A percentile compares a stretch with the other conserved stretches of the same genome.
phyloP scores from a whole-genome alignment of 2,888 invertebrate genomes.

The Oxycera nigricornis region DNA sequence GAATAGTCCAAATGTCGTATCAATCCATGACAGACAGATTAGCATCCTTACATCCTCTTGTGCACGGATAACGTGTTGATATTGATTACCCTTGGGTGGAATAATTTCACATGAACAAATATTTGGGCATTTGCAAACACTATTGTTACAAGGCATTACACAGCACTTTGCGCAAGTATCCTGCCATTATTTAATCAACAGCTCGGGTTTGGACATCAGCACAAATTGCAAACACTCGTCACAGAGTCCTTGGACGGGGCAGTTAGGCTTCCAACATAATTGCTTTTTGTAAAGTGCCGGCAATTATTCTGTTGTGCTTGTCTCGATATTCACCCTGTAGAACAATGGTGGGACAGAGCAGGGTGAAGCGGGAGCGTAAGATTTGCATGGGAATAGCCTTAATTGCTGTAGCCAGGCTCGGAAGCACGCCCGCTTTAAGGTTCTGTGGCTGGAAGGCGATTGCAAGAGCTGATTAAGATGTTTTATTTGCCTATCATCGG shows the following conservation, averaged over 20 bases:
- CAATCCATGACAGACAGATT: no score
- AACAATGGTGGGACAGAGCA: no score
- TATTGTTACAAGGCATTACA: constrained; percentile 1
- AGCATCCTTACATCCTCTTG: no score
- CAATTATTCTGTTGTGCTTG: constrained; percentile 3
- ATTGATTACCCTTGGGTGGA: no score
- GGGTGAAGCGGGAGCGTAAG: background rate
- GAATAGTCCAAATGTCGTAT: no score
- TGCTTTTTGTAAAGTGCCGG: constrained; percentile 23
- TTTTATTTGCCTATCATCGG: constrained; percentile 2
- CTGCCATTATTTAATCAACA: constrained; percentile 12
- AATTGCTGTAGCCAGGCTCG: background rate
- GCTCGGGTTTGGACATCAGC: background rate
- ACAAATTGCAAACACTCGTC: background rate
- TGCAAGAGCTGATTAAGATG: constrained; percentile 14
- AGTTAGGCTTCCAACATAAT: background rate
- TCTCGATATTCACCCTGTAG: background rate
- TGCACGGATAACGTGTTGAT: no score
- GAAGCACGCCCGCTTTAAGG: background rate
- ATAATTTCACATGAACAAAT: no score
- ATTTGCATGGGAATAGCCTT: background rate
- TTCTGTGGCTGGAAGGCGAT: background rate
- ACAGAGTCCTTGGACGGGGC: background rate
- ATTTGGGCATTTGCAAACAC: no score
- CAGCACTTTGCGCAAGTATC: background rate